Evolutionary conservation across 2,797 vertebrate genomes (phyloP).

Genomic region (Yasuhikotakia modesta): DNA sequence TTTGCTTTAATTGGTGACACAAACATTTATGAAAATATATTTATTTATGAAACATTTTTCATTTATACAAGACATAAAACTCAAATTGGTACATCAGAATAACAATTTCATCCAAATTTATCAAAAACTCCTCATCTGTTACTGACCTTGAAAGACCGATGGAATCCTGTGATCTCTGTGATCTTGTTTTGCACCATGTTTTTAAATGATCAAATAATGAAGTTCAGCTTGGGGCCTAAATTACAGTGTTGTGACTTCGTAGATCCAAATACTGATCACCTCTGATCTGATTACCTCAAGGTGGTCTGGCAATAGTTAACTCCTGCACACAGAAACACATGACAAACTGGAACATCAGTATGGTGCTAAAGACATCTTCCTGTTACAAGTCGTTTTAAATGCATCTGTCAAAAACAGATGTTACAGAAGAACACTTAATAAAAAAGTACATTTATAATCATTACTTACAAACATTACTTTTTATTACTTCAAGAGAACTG

Average conservation of each 20-base stretch:
- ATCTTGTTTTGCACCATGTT: constrained; percentile 94
- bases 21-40: no score
- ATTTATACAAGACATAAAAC: background rate
- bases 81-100: no score
- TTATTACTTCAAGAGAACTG: background rate
- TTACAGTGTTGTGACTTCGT: constrained; percentile 1
- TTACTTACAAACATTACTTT: no score
- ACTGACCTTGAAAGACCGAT: constrained; percentile 89
- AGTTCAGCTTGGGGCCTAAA: background rate
- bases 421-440: no score
- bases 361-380: background rate
- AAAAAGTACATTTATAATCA: no score
- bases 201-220: constrained; percentile 54
- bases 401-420: no score
- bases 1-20: no score
- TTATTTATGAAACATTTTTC: no score
- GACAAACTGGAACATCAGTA: background rate
- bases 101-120: no score
- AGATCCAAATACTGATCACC: constrained; percentile 23
- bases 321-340: constrained; percentile 14
- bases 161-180: constrained; percentile 86
- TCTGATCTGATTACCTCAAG: constrained; percentile 28
- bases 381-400: no score
- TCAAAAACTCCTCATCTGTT: background rate
- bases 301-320: constrained; percentile 29